Percentiles rank a stretch among this genome's conserved stretches.
phyloP scores from a whole-genome alignment of 2,113 vertebrate species.

The Carollia perspicillata region DNA sequence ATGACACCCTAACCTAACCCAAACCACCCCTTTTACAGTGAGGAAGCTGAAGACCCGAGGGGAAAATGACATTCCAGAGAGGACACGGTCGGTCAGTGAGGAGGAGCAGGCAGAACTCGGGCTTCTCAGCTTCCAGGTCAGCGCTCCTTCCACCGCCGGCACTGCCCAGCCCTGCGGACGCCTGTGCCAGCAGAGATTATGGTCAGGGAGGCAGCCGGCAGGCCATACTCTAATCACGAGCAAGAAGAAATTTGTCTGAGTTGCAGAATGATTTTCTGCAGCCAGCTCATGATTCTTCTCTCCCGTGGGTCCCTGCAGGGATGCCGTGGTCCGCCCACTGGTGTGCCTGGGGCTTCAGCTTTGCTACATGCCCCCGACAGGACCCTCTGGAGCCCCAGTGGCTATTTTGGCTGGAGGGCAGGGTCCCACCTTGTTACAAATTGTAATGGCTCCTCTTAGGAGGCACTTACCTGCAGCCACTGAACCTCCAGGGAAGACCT shows the following conservation, averaged over 20 bases:
- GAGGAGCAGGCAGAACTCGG: not conserved
- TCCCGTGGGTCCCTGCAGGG: slow-evolving; percentile 28
- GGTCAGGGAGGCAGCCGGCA: slow-evolving; percentile 66
- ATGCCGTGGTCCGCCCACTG: not conserved
- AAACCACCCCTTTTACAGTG: not conserved
- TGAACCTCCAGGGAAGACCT: not conserved
- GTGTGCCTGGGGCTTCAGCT: not conserved
- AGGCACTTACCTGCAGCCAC: not conserved
- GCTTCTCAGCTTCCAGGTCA: slow-evolving; percentile 22
- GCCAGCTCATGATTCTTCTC: not conserved
- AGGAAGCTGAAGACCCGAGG: not conserved
- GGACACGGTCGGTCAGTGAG: not conserved
- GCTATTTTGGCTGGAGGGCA: not conserved
- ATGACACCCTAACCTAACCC: not conserved
- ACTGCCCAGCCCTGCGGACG: not conserved
- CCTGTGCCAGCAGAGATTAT: slow-evolving; percentile 60
- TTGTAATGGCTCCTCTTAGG: not conserved
- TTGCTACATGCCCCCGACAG: not conserved
- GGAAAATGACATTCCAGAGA: not conserved
- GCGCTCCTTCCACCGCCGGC: not conserved
- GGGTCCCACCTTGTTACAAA: not conserved
- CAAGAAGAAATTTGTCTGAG: slow-evolving; percentile 58
- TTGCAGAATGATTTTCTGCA: slow-evolving; percentile 63
- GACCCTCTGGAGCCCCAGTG: not conserved
- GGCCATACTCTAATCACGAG: slow-evolving; percentile 44